Evolutionary conservation across 2,113 vertebrate genomes (phyloP).

Genomic region (Ptilorrhoa leucosticta): DNA sequence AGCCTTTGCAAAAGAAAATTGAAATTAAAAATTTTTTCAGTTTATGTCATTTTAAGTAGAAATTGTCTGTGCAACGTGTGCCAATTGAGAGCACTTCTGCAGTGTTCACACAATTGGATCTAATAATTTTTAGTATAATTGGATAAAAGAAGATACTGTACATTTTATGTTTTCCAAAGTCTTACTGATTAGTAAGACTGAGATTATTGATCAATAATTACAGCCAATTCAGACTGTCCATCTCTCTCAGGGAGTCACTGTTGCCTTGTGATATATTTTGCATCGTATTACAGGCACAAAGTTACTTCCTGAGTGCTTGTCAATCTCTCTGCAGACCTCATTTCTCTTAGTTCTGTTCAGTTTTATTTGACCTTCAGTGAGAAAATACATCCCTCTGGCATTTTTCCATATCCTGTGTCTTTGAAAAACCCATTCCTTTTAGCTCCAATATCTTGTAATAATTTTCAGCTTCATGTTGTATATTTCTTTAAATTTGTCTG

Average conservation of each 20-base stretch:
- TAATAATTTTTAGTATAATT: background rate
- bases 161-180: background rate
- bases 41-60: background rate
- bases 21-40: conserved; percentile 4
- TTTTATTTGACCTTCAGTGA: background rate
- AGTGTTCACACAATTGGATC: background rate
- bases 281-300: background rate
- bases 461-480: background rate
- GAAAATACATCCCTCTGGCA: background rate
- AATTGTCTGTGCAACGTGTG: background rate
- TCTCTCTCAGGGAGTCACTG: background rate
- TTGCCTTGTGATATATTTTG: background rate
- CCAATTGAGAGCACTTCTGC: background rate
- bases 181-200: background rate
- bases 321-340: background rate
- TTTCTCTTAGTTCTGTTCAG: background rate
- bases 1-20: background rate
- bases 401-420: background rate
- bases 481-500: background rate
- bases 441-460: background rate
- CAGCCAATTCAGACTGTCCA: background rate
- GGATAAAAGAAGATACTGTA: background rate
- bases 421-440: background rate
- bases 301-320: background rate
- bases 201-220: background rate